phyloP scores from a whole-genome alignment of 2,113 vertebrate species.

The Hypanus sabinus region DNA sequence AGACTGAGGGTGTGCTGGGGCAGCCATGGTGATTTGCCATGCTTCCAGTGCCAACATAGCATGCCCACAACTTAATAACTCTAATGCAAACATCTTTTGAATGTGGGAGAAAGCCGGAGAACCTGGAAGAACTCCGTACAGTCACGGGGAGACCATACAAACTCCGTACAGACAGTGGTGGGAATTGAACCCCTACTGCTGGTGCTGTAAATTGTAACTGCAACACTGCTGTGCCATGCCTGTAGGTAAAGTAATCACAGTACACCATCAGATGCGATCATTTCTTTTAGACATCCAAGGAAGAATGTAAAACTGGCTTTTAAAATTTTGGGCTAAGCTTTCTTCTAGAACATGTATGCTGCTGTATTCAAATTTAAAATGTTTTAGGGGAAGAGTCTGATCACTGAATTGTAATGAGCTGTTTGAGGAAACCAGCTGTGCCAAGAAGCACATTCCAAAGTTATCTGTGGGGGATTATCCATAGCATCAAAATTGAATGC shows the following conservation, averaged over 20 bases:
- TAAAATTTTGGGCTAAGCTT: neutral
- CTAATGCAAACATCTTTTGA: too few relatives aligned
- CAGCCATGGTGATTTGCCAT: too few relatives aligned
- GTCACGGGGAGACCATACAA: too few relatives aligned
- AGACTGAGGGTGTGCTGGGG: too few relatives aligned
- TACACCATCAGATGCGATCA: neutral
- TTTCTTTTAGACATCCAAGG: neutral
- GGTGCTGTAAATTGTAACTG: too few relatives aligned
- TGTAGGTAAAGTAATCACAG: neutral
- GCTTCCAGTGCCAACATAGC: too few relatives aligned
- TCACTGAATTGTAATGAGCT: neutral
- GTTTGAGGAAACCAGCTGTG: neutral
- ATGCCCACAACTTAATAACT: too few relatives aligned
- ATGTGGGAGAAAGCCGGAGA: too few relatives aligned
- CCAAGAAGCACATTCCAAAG: neutral
- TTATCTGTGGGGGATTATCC: neutral
- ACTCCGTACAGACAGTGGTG: too few relatives aligned
- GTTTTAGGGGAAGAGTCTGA: neutral
- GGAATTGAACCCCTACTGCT: too few relatives aligned
- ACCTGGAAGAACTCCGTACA: too few relatives aligned
- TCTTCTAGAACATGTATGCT: neutral
- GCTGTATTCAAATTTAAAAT: neutral
- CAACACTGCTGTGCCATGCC: neutral
- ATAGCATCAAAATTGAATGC: neutral
- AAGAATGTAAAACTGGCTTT: neutral